Percentiles rank a stretch among this genome's conserved stretches.
Evolutionary conservation across 53 echinoderm and acorn worm genomes (phyloP).

Genomic region (Temnopleurus reevesii): DNA sequence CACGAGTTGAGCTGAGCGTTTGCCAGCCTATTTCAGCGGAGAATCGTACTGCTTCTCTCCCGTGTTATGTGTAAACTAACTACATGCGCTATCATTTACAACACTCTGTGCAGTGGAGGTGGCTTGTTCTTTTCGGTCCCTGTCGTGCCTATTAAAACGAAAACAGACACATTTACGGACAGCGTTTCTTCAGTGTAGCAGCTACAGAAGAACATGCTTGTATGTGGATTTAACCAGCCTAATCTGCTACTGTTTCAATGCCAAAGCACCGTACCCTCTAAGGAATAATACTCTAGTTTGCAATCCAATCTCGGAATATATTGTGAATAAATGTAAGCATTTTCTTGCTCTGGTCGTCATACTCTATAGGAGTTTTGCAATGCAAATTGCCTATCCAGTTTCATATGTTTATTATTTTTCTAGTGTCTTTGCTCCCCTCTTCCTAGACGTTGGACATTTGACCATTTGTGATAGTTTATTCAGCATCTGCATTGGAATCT

Average conservation of each 20-base stretch:
- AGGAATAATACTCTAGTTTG: conserved; percentile 5
- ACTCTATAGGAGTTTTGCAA: no score
- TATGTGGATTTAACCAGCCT: conserved; percentile 16
- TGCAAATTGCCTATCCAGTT: not conserved
- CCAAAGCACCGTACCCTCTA: not conserved
- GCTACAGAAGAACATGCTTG: conserved; percentile 18
- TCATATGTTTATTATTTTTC: conserved; percentile 5
- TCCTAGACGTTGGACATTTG: no score
- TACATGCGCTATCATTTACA: conserved; percentile 52
- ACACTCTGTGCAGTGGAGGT: conserved; percentile 36
- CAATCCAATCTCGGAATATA: not conserved
- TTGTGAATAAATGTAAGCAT: conserved; percentile 35
- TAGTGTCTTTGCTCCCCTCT: not conserved
- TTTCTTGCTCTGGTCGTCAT: not conserved
- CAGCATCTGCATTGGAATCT: not conserved
- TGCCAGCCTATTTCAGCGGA: conserved; percentile 9
- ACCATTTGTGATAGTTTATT: no score
- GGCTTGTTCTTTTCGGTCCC: conserved; percentile 49
- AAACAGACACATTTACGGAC: not conserved
- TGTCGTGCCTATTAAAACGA: conserved; percentile 36
- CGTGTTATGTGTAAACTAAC: conserved; percentile 40
- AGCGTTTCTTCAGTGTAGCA: conserved; percentile 20
- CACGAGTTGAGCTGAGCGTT: conserved; percentile 7
- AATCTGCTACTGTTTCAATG: conserved; percentile 2
- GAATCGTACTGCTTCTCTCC: conserved; percentile 3